Evolutionary conservation across 2,888 invertebrate genomes (phyloP).

Genomic region (Protonemura montana): DNA sequence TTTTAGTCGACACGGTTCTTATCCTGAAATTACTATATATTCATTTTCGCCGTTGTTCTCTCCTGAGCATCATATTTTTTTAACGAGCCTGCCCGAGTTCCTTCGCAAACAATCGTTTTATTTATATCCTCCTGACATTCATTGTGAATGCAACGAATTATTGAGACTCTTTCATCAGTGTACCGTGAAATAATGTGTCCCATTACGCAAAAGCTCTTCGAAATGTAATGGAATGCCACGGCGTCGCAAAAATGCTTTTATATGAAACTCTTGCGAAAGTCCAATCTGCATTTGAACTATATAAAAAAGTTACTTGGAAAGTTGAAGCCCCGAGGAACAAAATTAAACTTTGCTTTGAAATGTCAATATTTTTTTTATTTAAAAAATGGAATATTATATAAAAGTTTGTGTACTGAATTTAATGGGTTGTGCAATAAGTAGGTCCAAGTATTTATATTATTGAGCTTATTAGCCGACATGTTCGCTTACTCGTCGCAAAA

Average conservation of each 20-base stretch:
- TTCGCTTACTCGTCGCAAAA: background rate
- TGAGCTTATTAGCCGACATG: background rate
- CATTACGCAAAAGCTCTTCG: slow-evolving; percentile 10
- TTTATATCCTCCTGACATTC: background rate
- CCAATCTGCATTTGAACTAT: slow-evolving; percentile 7
- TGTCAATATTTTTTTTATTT: slow-evolving; percentile 20
- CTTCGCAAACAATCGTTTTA: background rate
- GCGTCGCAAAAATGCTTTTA: background rate
- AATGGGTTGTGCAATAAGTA: background rate
- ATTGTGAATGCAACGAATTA: slow-evolving; percentile 22
- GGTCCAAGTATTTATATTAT: slow-evolving; percentile 2
- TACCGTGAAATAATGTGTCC: slow-evolving; percentile 9
- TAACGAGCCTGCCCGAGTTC: background rate
- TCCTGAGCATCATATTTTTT: background rate
- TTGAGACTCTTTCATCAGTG: slow-evolving; percentile 17
- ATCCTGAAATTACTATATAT: background rate
- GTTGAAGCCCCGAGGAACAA: slow-evolving; percentile 2
- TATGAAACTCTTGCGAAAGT: background rate
- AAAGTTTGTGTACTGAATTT: background rate
- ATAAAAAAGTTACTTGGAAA: background rate
- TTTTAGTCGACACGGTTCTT: no score
- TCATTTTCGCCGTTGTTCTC: background rate
- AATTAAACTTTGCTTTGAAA: slow-evolving; percentile 19
- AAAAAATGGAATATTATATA: background rate
- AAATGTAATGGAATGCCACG: background rate